Evolutionary conservation across 1,140 invertebrate species (phyloP).

Genomic region (Pseudomyrmex pallidus): DNA sequence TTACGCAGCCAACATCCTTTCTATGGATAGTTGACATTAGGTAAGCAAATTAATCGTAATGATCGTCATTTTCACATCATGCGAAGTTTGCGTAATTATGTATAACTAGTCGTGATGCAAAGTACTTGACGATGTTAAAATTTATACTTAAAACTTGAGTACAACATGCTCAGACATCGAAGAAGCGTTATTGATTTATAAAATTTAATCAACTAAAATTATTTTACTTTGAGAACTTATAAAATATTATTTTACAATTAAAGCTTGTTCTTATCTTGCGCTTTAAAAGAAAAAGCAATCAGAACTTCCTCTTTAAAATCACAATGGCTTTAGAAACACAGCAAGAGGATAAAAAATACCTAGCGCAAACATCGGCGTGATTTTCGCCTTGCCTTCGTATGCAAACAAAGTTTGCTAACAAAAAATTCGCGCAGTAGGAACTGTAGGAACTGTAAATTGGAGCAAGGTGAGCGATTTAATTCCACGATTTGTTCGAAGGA

Average conservation of each 20-base stretch:
- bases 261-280: background rate
- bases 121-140: background rate
- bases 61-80: slow-evolving; percentile 1
- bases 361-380: background rate
- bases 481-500: background rate
- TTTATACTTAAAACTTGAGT: no score
- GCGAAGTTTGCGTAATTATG: background rate
- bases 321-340: background rate
- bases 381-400: background rate
- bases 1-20: slow-evolving; percentile 4
- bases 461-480: slow-evolving; percentile 32
- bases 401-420: background rate
- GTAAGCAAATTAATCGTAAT: slow-evolving; percentile 14
- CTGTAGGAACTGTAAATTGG: slow-evolving; percentile 17
- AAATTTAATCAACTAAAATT: background rate
- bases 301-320: background rate
- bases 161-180: background rate
- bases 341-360: background rate
- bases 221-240: background rate
- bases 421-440: slow-evolving; percentile 17
- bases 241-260: background rate
- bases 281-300: background rate
- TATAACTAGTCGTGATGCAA: background rate
- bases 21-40: background rate
- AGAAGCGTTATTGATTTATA: background rate